Evolutionary conservation across 2,113 vertebrate genomes (phyloP).

Genomic region (Pteronura brasiliensis): DNA sequence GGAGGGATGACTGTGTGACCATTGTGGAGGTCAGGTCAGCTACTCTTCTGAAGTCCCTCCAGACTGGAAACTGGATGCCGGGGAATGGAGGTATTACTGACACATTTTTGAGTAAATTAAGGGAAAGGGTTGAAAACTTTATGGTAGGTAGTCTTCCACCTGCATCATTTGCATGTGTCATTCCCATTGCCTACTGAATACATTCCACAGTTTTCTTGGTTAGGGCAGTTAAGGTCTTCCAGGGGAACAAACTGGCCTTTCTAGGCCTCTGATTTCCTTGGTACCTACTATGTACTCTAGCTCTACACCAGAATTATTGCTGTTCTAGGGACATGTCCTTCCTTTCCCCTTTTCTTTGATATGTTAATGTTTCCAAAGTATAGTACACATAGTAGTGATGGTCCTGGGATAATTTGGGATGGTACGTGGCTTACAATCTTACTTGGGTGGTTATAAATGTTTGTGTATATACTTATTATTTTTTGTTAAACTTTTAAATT

Average conservation of each 20-base stretch:
- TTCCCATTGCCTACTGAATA: neutral
- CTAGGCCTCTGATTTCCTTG: neutral
- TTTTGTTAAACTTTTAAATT: neutral
- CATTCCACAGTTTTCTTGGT: neutral
- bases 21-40: neutral
- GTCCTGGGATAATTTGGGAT: neutral
- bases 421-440: neutral
- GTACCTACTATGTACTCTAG: neutral
- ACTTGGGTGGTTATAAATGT: neutral
- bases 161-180: neutral
- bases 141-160: neutral
- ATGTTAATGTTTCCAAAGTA: neutral
- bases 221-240: neutral
- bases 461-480: neutral
- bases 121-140: neutral
- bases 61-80: neutral
- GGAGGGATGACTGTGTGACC: neutral
- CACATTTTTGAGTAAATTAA: neutral
- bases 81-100: neutral
- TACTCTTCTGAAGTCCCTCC: neutral
- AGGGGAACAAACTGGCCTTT: neutral
- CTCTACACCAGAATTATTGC: neutral
- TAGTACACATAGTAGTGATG: neutral
- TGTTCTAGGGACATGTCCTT: neutral
- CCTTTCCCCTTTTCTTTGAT: neutral